Conservation (phyloP, 2,888 invertebrate genomes). For the Heterodera filipjevi region DNA sequence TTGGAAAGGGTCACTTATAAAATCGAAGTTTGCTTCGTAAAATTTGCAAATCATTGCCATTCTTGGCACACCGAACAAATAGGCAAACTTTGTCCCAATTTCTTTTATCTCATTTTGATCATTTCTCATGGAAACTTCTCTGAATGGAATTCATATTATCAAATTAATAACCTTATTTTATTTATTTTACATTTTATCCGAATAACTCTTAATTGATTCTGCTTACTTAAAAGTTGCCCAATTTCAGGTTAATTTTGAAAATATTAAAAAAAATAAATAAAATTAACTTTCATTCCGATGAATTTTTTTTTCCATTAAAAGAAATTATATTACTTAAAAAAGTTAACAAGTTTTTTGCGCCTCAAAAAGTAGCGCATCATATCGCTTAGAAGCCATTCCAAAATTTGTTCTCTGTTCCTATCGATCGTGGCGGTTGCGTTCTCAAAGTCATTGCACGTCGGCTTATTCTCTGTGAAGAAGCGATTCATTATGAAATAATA, state of each 20-base stretch:
- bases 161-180: too few species aligned
- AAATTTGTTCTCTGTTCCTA: not conserved
- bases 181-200: too few species aligned
- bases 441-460: not conserved
- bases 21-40: not conserved
- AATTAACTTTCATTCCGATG: not conserved
- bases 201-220: too few species aligned
- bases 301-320: not conserved
- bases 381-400: conserved; percentile 2
- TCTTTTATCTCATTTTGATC: not conserved
- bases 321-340: not conserved
- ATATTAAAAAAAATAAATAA: not conserved
- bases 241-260: too few species aligned
- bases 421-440: not conserved
- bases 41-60: not conserved
- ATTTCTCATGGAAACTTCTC: not conserved
- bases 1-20: not conserved
- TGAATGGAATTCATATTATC: not conserved
- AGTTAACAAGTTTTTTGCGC: not conserved
- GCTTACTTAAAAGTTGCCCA: too few species aligned
- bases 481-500: too few species aligned
- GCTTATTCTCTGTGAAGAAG: too few species aligned
- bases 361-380: not conserved
- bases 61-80: not conserved
- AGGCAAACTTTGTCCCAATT: not conserved